Evolutionary conservation across 2,888 invertebrate genomes (phyloP), one percentile per base, ranked within the genome.

Genomic region (Nysson spinosus): DNA sequence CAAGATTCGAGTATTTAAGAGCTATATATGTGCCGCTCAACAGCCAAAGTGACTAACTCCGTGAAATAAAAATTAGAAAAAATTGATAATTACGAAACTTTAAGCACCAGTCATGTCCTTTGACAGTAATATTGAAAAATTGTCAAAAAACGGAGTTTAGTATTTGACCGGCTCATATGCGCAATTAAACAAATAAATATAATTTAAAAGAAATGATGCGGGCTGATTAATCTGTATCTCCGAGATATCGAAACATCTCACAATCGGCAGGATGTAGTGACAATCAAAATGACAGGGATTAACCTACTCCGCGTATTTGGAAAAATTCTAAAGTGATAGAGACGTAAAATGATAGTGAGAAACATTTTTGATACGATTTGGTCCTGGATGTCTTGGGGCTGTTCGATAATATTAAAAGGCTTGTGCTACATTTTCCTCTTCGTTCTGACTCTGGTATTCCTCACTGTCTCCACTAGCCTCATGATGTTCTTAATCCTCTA

Each of bases 401-500:
- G 58, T 12, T 22, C 40, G 1, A 57, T 55, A 5, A 3, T 73
- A 14, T 7, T 79, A 7, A 76, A 67, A 52, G 37, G 61, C 12
- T 0, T 62, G 4, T 61, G 61, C 7, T 75, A 68, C 47, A 11
- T 77, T 12, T 35, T 77, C 24, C 42, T 74, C 16, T 44, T 69
- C 17, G 20, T 70, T 11, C 4, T 73, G 39, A 66, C 69, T 3
- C 26, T 75, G n/a, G 17, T 69, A 28, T 74, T 75, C 19, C 62
- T 69, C 26, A 11, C 71, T 3, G 57, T 57, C 1, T 65, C 65
- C 39, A 20, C 65, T 5, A 34, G 54, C 1, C 51, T 75, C 7
- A 44, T 75, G 11, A 4, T 68, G 34, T 16, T 81, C 12, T 35
- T 79, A 32, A 56, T 79, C 7, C 47, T 66, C 9, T 63, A 51